These are phyloP conservation scores for Heliopora coerulea DNA, from an alignment of 92 coral and sea anemone species.

Conservation along the genomic window DNA sequence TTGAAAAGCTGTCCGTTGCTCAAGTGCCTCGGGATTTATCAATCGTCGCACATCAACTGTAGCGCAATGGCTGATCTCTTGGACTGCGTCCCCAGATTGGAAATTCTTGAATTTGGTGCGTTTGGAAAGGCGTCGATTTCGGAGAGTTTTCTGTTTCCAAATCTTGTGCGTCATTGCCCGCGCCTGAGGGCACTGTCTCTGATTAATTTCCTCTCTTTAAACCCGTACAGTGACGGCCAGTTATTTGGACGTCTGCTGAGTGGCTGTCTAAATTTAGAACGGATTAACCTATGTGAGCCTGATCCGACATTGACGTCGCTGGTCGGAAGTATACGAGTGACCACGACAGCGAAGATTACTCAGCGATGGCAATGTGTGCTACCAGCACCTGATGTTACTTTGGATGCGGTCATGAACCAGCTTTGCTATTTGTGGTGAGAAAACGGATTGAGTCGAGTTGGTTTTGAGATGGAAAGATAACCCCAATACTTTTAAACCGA, in stretches of 20 bases:
- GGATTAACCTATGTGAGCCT: conserved; percentile 95
- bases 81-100: conserved; percentile 75
- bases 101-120: conserved; percentile 93
- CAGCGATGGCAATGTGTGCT: conserved; percentile 98
- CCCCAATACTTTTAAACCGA: no score
- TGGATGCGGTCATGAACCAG: conserved; percentile 80
- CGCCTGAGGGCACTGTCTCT: conserved; percentile 72
- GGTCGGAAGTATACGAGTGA: conserved; percentile 66
- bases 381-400: conserved; percentile 89
- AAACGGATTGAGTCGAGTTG: not conserved
- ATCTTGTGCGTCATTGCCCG: conserved; percentile 83
- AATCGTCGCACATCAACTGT: conserved; percentile 88
- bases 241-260: conserved; percentile 73
- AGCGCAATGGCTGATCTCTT: conserved; percentile 95
- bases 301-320: conserved; percentile 83
- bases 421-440: conserved; percentile 52
- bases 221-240: conserved; percentile 77
- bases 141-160: conserved; percentile 89
- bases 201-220: conserved; percentile 87
- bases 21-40: conserved; percentile 93
- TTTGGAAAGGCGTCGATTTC: conserved; percentile 98
- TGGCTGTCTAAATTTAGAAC: conserved; percentile 63
- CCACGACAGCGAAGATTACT: conserved; percentile 70
- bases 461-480: not conserved
- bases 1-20: conserved; percentile 72